Percentiles rank a stretch among this genome's conserved stretches.
These are phyloP conservation scores for Trinectes maculatus DNA, from an alignment of 2,113 vertebrate species.

Conservation along the genomic window DNA sequence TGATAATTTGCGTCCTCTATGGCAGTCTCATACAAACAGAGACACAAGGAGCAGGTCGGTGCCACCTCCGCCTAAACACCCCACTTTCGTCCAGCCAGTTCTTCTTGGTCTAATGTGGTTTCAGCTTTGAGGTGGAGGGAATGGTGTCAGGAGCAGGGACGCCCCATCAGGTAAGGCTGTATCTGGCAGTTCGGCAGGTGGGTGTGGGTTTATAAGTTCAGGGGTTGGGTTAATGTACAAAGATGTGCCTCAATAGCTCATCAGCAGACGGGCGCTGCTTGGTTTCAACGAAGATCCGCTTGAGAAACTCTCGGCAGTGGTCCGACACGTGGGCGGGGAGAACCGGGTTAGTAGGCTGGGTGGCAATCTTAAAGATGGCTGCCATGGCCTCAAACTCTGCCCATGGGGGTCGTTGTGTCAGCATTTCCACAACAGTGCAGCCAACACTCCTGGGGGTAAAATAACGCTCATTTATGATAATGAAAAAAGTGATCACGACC, in stretches of 20 bases:
- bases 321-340: conserved; percentile 94
- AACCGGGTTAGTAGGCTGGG: conserved; percentile 96
- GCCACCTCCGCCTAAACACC: conserved; percentile 4
- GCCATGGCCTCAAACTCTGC: conserved; percentile 99
- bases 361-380: conserved; percentile 99
- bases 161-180: conserved; percentile 59
- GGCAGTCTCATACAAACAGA: conserved; percentile 71
- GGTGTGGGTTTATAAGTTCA: conserved; percentile 17
- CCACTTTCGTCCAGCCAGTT: conserved; percentile 15
- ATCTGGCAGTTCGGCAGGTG: conserved; percentile 57
- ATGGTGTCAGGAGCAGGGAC: conserved; percentile 46
- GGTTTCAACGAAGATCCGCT: conserved; percentile 95
- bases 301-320: conserved; percentile 95
- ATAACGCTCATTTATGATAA: no score
- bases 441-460: conserved; percentile 89
- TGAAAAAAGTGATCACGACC: not conserved
- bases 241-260: conserved; percentile 94
- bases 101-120: conserved; percentile 56
- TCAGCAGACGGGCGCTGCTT: conserved; percentile 94
- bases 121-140: conserved; percentile 35
- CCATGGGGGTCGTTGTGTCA: conserved; percentile 97
- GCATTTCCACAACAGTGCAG: conserved; percentile 99
- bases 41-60: conserved; percentile 30
- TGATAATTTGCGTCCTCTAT: conserved; percentile 54
- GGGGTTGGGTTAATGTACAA: conserved; percentile 89